Evolutionary conservation across 2,888 invertebrate genomes (phyloP).

Genomic region (Morinoia aosen): DNA sequence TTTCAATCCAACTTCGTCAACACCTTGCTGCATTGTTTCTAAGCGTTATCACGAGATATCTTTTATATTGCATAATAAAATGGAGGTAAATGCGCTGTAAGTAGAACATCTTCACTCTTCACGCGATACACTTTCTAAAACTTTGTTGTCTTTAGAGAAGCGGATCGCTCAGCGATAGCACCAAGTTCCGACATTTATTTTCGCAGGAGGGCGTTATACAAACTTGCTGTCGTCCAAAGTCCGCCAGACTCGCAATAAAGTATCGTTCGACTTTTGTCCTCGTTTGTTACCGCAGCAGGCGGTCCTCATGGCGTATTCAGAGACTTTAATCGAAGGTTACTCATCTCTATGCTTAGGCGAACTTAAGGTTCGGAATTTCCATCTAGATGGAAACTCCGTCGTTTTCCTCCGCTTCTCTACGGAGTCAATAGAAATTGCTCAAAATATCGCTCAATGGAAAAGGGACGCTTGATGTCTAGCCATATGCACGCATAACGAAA

Average conservation of each 20-base stretch:
- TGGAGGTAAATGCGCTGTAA: neutral
- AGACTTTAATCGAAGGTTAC: neutral
- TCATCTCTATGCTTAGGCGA: neutral
- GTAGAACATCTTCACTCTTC: neutral
- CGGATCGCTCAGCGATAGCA: neutral
- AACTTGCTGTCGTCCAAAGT: conserved; percentile 1
- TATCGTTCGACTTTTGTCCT: neutral
- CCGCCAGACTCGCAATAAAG: neutral
- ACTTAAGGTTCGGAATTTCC: neutral
- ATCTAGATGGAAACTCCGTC: neutral
- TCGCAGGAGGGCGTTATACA: neutral
- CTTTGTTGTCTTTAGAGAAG: neutral
- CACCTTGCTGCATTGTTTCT: neutral
- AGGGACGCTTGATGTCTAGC: neutral
- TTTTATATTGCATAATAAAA: neutral
- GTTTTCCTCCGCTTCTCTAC: neutral
- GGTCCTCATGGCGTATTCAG: neutral
- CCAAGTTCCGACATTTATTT: neutral
- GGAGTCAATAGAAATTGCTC: neutral
- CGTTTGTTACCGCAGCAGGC: neutral
- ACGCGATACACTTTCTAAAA: neutral
- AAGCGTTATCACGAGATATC: neutral
- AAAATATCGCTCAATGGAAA: neutral
- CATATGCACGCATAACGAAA: neutral
- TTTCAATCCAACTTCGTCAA: neutral